These are phyloP conservation scores for Archips crataeganus DNA, from an alignment of 2,888 invertebrate genomes.

Conservation along the genomic window DNA sequence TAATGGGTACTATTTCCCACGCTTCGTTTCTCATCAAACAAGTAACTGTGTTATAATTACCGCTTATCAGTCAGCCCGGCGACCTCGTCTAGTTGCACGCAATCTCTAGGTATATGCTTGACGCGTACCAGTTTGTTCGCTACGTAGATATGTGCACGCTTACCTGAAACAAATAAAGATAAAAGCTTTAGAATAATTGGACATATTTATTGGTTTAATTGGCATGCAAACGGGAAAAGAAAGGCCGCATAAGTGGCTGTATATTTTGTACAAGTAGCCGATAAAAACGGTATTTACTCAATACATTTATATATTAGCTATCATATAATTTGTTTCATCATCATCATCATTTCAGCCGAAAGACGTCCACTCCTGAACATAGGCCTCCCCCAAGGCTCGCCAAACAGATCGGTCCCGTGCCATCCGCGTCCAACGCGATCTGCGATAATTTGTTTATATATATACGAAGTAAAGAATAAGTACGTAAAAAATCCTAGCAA, in stretches of 20 bases:
- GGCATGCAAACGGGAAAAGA: neutral
- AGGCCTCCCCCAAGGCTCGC: too few relatives aligned
- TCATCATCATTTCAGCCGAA: too few relatives aligned
- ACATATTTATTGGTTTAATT: neutral
- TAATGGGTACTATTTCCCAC: constrained; percentile 57
- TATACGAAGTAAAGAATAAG: too few relatives aligned
- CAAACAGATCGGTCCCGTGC: too few relatives aligned
- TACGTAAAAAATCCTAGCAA: too few relatives aligned
- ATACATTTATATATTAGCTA: too few relatives aligned
- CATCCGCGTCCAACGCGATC: too few relatives aligned
- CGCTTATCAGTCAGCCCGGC: constrained; percentile 50
- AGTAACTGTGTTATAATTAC: constrained; percentile 49
- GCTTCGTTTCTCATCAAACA: constrained; percentile 67
- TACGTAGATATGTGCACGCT: constrained; percentile 44
- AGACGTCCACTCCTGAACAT: too few relatives aligned
- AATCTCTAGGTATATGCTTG: constrained; percentile 35
- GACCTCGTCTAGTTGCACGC: constrained; percentile 55
- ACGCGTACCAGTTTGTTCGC: neutral
- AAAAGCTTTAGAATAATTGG: constrained; percentile 42
- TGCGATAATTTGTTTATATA: too few relatives aligned
- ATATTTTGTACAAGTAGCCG: too few relatives aligned
- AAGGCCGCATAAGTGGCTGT: neutral
- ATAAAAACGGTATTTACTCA: too few relatives aligned
- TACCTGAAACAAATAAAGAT: constrained; percentile 65
- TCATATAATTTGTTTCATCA: too few relatives aligned